phyloP scores from a whole-genome alignment of 1,140 invertebrate species.

The Euschistus heros region DNA sequence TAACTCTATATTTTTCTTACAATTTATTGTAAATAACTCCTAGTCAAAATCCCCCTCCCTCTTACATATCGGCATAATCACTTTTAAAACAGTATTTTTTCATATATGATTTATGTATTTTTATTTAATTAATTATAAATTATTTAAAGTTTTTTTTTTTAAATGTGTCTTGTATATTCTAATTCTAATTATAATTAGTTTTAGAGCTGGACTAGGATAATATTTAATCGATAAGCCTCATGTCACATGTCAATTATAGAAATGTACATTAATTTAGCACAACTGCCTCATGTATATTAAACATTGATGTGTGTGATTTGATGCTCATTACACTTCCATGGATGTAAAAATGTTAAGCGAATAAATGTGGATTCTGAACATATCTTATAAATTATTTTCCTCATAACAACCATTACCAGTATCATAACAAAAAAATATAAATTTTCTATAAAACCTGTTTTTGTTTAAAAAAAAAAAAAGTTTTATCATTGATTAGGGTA shows the following conservation, averaged over 20 bases:
- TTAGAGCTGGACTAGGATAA: neutral
- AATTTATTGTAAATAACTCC: slow-evolving; percentile 9
- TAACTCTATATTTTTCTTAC: neutral
- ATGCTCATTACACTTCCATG: slow-evolving; percentile 1
- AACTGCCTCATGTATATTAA: slow-evolving; percentile 4
- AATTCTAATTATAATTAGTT: neutral
- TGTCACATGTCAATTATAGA: too few relatives aligned
- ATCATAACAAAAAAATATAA: too few relatives aligned
- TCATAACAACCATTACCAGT: too few relatives aligned
- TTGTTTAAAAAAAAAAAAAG: too few relatives aligned
- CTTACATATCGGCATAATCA: neutral
- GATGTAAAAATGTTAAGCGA: neutral
- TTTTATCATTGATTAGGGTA: too few relatives aligned
- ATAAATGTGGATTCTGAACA: slow-evolving; percentile 10
- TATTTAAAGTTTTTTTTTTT: neutral
- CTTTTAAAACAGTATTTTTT: slow-evolving; percentile 6
- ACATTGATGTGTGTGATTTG: slow-evolving; percentile 1
- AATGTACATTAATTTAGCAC: neutral
- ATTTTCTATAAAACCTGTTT: too few relatives aligned
- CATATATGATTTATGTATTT: neutral
- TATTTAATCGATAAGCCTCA: neutral
- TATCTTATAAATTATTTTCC: too few relatives aligned
- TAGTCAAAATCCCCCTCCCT: neutral
- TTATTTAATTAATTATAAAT: neutral
- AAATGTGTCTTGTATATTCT: neutral